A percentile compares a stretch with the other conserved stretches of the same genome.
phyloP scores from a whole-genome alignment of 2,113 vertebrate genomes.

The Dendropsophus ebraccatus region DNA sequence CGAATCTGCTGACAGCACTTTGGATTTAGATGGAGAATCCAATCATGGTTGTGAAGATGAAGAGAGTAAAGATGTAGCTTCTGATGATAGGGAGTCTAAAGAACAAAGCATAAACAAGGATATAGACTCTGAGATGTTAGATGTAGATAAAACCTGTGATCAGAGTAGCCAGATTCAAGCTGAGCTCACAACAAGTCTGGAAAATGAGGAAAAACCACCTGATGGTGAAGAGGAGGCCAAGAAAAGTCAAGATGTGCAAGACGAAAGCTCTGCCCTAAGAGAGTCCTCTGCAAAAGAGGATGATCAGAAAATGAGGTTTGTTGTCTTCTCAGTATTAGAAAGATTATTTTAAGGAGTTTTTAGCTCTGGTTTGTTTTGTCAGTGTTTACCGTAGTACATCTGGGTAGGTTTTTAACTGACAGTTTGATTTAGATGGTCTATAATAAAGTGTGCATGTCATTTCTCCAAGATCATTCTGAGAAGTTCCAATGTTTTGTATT shows the following conservation, averaged over 20 bases:
- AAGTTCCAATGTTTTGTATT: constrained; percentile 75
- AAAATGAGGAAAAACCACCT: constrained; percentile 74
- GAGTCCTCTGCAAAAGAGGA: constrained; percentile 96
- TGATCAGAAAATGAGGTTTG: constrained; percentile 99
- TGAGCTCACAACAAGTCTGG: constrained; percentile 70
- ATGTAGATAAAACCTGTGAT: constrained; percentile 77
- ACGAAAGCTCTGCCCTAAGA: constrained; percentile 89
- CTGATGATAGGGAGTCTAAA: constrained; percentile 81
- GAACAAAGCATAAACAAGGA: constrained; percentile 65
- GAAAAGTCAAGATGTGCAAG: constrained; percentile 85
- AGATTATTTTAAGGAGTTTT: constrained; percentile 83
- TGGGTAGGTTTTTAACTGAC: constrained; percentile 64
- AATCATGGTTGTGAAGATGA: constrained; percentile 77
- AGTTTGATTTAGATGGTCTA: constrained; percentile 21
- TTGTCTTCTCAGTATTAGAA: constrained; percentile 98
- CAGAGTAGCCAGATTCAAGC: constrained; percentile 84
- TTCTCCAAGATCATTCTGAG: not conserved
- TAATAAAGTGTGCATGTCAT: not conserved
- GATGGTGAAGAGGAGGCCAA: constrained; percentile 83
- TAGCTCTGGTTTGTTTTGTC: constrained; percentile 72
- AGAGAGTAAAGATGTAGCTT: constrained; percentile 78
- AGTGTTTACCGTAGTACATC: constrained; percentile 68
- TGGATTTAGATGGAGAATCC: constrained; percentile 82
- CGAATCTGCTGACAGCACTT: constrained; percentile 76
- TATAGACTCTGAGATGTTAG: constrained; percentile 68